Evolutionary conservation across 2,797 vertebrate genomes (phyloP).

Genomic region (Microhierax caerulescens): DNA sequence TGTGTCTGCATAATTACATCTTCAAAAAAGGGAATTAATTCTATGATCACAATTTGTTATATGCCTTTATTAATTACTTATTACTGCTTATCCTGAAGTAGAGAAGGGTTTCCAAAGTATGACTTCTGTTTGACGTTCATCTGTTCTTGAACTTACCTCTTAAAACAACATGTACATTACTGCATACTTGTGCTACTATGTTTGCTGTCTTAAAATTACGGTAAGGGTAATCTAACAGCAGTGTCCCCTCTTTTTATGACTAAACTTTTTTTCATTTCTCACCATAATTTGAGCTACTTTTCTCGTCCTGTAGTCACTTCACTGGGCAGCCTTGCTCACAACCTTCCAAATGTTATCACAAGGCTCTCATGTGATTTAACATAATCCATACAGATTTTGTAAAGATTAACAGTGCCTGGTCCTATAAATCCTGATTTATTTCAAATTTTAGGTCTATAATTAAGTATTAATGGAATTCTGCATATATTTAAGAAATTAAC

Average conservation of each 20-base stretch:
- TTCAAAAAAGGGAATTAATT: too few relatives aligned
- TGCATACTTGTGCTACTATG: not conserved
- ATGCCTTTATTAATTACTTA: not conserved
- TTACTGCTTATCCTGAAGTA: not conserved
- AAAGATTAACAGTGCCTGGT: not conserved
- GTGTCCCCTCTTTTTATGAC: rapidly evolving
- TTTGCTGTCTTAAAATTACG: not conserved
- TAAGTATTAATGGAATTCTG: not conserved
- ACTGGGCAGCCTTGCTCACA: not conserved
- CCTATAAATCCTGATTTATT: not conserved
- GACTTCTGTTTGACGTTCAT: not conserved
- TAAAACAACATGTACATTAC: rapidly evolving
- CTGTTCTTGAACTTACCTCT: rapidly evolving
- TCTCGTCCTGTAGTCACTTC: not conserved
- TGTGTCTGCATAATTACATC: too few relatives aligned
- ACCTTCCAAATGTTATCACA: rapidly evolving
- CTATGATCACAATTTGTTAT: not conserved
- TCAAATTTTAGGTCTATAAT: not conserved
- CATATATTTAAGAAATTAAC: not conserved
- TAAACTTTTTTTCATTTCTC: not conserved
- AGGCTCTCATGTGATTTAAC: not conserved
- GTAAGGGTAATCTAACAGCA: not conserved
- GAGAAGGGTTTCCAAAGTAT: not conserved
- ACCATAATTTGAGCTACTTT: too few relatives aligned
- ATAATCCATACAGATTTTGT: not conserved